Base-by-base conservation (phyloP, 2,888 invertebrate species). In the Smittia sp. region DNA sequence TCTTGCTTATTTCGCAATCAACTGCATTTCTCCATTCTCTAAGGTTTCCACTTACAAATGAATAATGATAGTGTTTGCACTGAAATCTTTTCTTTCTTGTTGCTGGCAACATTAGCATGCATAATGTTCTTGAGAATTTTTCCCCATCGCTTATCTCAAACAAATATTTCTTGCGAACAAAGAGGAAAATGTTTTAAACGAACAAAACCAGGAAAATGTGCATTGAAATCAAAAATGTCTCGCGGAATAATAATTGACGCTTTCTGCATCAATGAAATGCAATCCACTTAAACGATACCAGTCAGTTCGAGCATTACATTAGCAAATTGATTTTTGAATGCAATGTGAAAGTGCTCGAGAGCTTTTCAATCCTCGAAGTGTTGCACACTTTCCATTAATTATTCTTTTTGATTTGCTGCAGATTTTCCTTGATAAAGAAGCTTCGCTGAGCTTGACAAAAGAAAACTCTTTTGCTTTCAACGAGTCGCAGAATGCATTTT, bases 1-100 rank as follows among this genome's bases (percentile, higher is more conserved):
- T 63, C 25, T 27, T 63, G 63, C 27, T 63, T 63, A 63, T 63
- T 24, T 63, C 27, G 63, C 63, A 63, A 63, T 63, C 63, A 63
- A 27, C 58, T 63, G 63, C 27, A 24, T 63, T 63, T 63, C n/a
- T n/a, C 18, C 58, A 22, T 58, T 63, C 63, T 63, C 27, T n/a
- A 15, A 63, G 63, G 27, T 63, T 63, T 63, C 22, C 20, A 24
- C 20, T 24, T 63, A 63, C 63, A 27, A 63, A 63, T 63, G 63
- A 25, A 63, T 63, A 63, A 63, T 25, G 63, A n/a, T 15, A 27
- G n/a, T 63, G 63, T 63, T 63, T 63, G 63, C 58, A 58, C 58
- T 4, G n/a, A 46, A 46, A 46, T 46, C 46, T 58, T 58, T 22
- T 22, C 15, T 15, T 15, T 39, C 46, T 15, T 46, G 46, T 46